These are phyloP conservation scores for Sebastes hopkinsi DNA, from an alignment of 2,797 vertebrate species.

Conservation along the genomic window DNA sequence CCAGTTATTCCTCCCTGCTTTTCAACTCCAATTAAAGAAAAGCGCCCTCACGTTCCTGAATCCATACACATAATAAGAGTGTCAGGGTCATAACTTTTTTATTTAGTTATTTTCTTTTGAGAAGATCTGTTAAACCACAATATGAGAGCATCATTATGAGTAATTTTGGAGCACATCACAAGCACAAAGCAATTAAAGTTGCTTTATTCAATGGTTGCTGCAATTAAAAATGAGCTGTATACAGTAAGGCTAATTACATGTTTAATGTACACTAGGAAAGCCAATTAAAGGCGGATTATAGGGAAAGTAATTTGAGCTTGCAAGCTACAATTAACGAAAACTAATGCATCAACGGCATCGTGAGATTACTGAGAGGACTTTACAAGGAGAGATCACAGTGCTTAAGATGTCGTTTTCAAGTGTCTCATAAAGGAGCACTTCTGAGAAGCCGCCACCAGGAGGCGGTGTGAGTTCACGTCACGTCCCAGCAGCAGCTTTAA, in stretches of 20 bases:
- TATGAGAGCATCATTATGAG: slow-evolving; percentile 1
- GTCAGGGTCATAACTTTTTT: neutral
- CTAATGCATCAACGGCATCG: slow-evolving; percentile 40
- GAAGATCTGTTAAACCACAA: slow-evolving; percentile 11
- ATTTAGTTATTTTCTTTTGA: slow-evolving; percentile 3
- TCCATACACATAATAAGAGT: neutral
- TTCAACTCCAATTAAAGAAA: neutral
- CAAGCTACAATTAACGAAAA: slow-evolving; percentile 57
- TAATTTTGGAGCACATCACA: slow-evolving; percentile 42
- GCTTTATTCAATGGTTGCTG: slow-evolving; percentile 51
- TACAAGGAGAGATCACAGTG: slow-evolving; percentile 36
- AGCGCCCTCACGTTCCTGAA: neutral
- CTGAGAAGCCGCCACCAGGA: slow-evolving; percentile 35
- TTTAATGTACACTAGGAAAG: slow-evolving; percentile 67
- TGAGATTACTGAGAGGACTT: slow-evolving; percentile 41
- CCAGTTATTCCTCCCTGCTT: neutral
- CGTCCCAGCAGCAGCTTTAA: neutral
- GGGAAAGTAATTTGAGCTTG: slow-evolving; percentile 54
- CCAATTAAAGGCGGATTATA: slow-evolving; percentile 70
- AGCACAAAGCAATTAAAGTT: slow-evolving; percentile 62
- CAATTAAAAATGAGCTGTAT: slow-evolving; percentile 59
- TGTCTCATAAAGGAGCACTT: neutral
- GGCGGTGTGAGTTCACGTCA: slow-evolving; percentile 30
- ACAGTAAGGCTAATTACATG: slow-evolving; percentile 70
- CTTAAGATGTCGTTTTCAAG: neutral